These are phyloP conservation scores for Meleagris gallopavo DNA, from an alignment of 2,113 vertebrate genomes.

Conservation along the genomic window DNA sequence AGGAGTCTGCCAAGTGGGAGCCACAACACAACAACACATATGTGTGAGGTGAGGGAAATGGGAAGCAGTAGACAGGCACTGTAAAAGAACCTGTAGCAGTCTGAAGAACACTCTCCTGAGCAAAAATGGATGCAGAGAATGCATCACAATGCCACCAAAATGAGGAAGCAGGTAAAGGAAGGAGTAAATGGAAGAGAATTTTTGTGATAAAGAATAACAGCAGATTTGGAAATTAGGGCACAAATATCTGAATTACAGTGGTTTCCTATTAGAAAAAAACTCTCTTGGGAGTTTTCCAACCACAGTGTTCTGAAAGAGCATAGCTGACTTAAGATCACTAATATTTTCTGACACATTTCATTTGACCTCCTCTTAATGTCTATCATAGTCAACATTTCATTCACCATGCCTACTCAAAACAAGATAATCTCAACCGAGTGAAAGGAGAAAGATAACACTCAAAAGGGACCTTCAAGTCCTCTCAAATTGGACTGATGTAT, in stretches of 20 bases:
- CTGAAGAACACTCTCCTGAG: not conserved
- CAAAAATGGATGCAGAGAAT: not conserved
- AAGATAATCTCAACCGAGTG: not conserved
- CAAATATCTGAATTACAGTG: not conserved
- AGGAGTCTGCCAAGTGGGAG: not conserved
- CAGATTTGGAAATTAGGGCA: not conserved
- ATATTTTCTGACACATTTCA: not conserved
- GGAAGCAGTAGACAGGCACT: not conserved
- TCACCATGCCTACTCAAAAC: not conserved
- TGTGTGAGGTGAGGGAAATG: not conserved
- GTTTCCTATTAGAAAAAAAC: not conserved
- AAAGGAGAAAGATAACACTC: not conserved
- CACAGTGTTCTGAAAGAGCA: not conserved
- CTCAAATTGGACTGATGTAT: not conserved
- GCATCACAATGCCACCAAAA: not conserved
- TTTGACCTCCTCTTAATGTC: not conserved
- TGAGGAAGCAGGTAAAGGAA: not conserved
- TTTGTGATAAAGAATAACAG: not conserved
- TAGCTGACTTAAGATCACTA: not conserved
- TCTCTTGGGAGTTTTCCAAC: not conserved
- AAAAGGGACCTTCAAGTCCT: not conserved
- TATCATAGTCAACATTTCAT: not conserved
- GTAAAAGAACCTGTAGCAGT: not conserved
- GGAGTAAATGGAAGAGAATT: not conserved
- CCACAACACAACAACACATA: rapidly evolving